A percentile compares a stretch with the other conserved stretches of the same genome.
Evolutionary conservation across 2,888 invertebrate species (phyloP).

Genomic region (Oxycera nigricornis): DNA sequence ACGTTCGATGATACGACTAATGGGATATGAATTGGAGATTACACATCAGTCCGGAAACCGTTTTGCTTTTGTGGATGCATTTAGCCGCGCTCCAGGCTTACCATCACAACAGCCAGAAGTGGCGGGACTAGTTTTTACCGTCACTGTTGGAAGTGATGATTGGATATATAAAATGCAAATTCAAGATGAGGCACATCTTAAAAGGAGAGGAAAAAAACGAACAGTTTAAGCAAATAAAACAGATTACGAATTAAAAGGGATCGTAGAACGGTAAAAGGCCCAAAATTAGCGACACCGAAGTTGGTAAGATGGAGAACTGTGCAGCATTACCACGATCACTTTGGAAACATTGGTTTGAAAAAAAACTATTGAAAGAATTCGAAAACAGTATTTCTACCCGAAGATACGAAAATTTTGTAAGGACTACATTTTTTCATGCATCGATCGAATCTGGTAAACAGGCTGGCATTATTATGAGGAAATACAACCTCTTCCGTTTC

Average conservation of each 20-base stretch:
- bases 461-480: not conserved
- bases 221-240: not conserved
- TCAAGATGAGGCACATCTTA: not conserved
- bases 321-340: not conserved
- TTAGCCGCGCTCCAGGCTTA: slow-evolving; percentile 48
- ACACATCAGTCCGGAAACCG: slow-evolving; percentile 54
- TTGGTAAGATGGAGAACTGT: not conserved
- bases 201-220: not conserved
- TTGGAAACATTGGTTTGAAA: not conserved
- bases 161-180: not conserved
- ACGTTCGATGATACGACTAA: slow-evolving; percentile 54
- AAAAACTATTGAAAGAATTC: not conserved
- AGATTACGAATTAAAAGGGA: not conserved
- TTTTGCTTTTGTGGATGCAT: slow-evolving; percentile 54
- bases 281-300: not conserved
- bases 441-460: not conserved
- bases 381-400: slow-evolving; percentile 8
- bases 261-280: not conserved
- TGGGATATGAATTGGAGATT: slow-evolving; percentile 53
- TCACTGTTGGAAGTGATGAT: not conserved
- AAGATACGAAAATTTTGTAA: slow-evolving; percentile 10
- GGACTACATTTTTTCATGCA: slow-evolving; percentile 12
- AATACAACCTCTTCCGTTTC: not conserved
- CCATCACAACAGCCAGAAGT: not conserved
- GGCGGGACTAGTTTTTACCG: not conserved